Conservation (phyloP, 2,797 vertebrate species). For the Gymnocypris eckloni region DNA sequence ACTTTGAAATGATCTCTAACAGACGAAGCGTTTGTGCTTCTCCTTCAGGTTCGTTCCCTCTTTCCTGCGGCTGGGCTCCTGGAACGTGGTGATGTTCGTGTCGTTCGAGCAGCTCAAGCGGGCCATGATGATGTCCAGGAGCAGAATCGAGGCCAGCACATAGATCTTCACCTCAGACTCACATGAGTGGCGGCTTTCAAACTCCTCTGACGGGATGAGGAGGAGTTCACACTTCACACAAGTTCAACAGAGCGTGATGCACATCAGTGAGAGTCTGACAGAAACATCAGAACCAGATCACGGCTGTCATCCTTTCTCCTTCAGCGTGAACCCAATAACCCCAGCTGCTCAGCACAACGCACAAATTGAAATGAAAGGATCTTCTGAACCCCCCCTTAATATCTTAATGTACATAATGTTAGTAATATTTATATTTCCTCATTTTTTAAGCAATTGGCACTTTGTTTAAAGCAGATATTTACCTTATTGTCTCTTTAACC, state of each 20-base stretch:
- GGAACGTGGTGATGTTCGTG: conserved; percentile 91
- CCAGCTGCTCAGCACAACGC: not conserved
- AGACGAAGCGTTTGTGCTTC: not conserved
- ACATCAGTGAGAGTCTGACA: not conserved
- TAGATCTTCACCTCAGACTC: conserved; percentile 51
- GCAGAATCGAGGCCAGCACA: conserved; percentile 70
- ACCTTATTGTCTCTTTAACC: conserved; percentile 11
- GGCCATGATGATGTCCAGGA: conserved; percentile 84
- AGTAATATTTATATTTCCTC: conserved; percentile 26
- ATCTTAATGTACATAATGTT: conserved; percentile 45
- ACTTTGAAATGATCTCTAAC: not conserved
- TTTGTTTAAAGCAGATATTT: conserved; percentile 65
- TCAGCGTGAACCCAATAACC: not conserved
- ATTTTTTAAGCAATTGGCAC: conserved; percentile 51
- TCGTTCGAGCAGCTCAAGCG: conserved; percentile 89
- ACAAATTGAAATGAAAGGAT: not conserved
- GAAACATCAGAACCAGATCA: not conserved
- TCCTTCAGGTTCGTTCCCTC: conserved; percentile 83
- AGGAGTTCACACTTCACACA: not conserved
- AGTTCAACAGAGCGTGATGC: not conserved
- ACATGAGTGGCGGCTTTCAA: conserved; percentile 10
- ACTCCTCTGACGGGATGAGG: not conserved
- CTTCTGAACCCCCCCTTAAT: conserved; percentile 8
- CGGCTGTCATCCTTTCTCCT: not conserved
- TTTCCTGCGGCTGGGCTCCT: conserved; percentile 86